These are phyloP conservation scores for Heterotilapia buettikoferi DNA, from an alignment of 2,113 vertebrate genomes.

Conservation along the genomic window DNA sequence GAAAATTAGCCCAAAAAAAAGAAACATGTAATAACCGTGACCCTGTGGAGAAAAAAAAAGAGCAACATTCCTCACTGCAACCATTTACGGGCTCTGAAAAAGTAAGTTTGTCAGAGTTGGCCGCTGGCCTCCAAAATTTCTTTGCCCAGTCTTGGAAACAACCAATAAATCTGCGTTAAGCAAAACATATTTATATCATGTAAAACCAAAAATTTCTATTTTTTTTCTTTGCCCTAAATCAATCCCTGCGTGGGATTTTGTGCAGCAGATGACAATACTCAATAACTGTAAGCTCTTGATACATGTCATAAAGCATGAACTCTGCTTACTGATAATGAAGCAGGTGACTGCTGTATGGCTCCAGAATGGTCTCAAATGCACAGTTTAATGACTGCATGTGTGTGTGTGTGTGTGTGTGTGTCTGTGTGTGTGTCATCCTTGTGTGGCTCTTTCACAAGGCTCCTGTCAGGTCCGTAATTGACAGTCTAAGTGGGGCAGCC, in stretches of 20 bases:
- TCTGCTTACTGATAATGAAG: conserved; percentile 84
- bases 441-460: conserved; percentile 78
- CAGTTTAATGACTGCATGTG: conserved; percentile 71
- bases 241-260: conserved; percentile 35
- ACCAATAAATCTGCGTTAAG: not conserved
- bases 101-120: not conserved
- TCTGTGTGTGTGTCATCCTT: conserved; percentile 73
- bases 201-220: not conserved
- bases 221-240: not conserved
- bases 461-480: conserved; percentile 86
- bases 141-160: not conserved
- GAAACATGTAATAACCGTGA: conserved; percentile 3
- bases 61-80: not conserved
- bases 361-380: conserved; percentile 80
- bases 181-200: not conserved
- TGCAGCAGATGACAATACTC: conserved; percentile 47
- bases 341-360: conserved; percentile 75
- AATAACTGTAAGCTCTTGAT: conserved; percentile 70
- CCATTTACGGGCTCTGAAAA: not conserved
- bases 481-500: conserved; percentile 92
- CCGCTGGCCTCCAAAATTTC: not conserved
- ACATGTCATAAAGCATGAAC: conserved; percentile 75
- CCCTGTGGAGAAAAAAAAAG: not conserved
- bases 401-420: conserved; percentile 12
- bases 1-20: not conserved